Evolutionary conservation across 2,113 vertebrate species (phyloP).

Genomic region (Symphodus melops): DNA sequence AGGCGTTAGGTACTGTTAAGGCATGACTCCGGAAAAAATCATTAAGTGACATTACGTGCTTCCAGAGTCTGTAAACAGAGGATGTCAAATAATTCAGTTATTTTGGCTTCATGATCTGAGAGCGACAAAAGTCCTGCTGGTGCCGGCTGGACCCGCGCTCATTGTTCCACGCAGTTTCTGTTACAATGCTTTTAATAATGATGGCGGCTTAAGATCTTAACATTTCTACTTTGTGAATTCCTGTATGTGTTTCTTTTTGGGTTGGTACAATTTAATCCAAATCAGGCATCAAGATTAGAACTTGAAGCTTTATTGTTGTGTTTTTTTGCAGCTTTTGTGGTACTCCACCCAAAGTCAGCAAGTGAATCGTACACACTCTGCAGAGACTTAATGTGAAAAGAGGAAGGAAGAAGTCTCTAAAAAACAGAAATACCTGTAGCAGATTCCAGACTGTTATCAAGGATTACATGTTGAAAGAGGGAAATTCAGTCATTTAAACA

Average conservation of each 20-base stretch:
- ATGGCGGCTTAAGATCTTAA: neutral
- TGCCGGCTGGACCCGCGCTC: slow-evolving; percentile 29
- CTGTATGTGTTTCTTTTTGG: slow-evolving; percentile 22
- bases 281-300: neutral
- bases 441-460: too few species aligned
- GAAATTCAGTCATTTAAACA: too few species aligned
- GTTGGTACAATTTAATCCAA: slow-evolving; percentile 14
- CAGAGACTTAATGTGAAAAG: neutral
- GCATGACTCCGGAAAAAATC: neutral
- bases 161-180: slow-evolving; percentile 49
- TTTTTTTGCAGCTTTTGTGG: slow-evolving; percentile 13
- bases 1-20: neutral
- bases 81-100: slow-evolving; percentile 14
- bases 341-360: slow-evolving; percentile 23
- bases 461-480: too few species aligned
- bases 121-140: slow-evolving; percentile 24
- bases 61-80: neutral
- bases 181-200: slow-evolving; percentile 51
- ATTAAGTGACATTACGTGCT: neutral
- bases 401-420: neutral
- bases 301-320: neutral
- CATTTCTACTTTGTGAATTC: neutral
- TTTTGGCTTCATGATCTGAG: slow-evolving; percentile 32
- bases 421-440: neutral
- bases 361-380: neutral